Evolutionary conservation across 1,140 invertebrate species (phyloP).

Genomic region (Lethrus apterus): DNA sequence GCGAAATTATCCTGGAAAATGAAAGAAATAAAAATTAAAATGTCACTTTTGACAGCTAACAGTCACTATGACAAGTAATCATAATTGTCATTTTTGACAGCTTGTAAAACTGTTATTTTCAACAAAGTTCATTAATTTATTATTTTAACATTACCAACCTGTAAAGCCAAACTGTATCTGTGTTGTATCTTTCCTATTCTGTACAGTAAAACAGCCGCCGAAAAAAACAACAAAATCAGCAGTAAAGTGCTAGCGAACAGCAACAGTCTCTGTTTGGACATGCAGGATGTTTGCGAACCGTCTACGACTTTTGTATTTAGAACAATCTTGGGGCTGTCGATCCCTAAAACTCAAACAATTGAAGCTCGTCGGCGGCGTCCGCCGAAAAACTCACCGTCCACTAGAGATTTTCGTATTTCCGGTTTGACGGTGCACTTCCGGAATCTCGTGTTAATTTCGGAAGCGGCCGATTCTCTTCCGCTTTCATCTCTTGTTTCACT

Average conservation of each 20-base stretch:
- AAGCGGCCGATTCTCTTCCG: conserved; percentile 27
- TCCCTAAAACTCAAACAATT: conserved; percentile 4
- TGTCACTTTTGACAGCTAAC: not conserved
- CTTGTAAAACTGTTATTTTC: not conserved
- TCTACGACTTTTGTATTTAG: conserved; percentile 1
- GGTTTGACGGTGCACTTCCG: conserved; percentile 17
- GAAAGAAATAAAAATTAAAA: conserved; percentile 1
- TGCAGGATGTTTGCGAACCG: not conserved
- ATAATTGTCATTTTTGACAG: too few species aligned
- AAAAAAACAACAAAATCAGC: conserved; percentile 42
- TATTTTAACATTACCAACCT: too few species aligned
- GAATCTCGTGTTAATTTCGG: conserved; percentile 15
- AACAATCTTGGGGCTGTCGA: conserved; percentile 1
- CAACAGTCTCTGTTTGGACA: conserved; percentile 35
- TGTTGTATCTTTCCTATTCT: conserved; percentile 44
- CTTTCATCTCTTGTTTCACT: conserved; percentile 31
- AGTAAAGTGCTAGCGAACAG: conserved; percentile 42
- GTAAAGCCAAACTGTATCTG: conserved; percentile 33
- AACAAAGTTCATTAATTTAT: not conserved
- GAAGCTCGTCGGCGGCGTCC: too few species aligned
- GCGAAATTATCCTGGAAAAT: conserved; percentile 14
- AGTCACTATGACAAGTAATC: not conserved
- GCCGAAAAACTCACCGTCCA: too few species aligned
- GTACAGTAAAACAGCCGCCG: conserved; percentile 42
- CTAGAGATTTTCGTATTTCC: conserved; percentile 9